These are phyloP conservation scores for Timandra comae DNA, from an alignment of 2,888 invertebrate species.

Conservation along the genomic window DNA sequence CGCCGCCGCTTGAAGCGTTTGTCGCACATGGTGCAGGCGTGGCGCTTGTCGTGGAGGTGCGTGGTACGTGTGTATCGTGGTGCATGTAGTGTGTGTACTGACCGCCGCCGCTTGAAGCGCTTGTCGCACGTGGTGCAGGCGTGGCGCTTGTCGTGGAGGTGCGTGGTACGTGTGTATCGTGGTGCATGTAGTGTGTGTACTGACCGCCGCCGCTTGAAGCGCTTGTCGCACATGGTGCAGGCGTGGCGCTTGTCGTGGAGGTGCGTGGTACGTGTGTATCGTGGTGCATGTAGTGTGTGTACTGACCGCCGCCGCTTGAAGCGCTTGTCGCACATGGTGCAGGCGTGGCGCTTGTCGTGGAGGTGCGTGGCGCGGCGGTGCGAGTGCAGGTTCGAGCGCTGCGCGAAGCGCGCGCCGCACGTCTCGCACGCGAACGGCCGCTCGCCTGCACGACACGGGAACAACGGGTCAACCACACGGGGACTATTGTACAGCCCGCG, in stretches of 20 bases:
- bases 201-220: constrained; percentile 89
- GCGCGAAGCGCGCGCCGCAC: constrained; percentile 87
- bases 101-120: constrained; percentile 88
- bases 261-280: constrained; percentile 89
- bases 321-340: constrained; percentile 82
- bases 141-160: constrained; percentile 84
- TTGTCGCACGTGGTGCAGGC: constrained; percentile 87
- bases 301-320: constrained; percentile 80
- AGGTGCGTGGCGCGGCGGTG: constrained; percentile 88
- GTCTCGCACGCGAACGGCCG: constrained; percentile 87
- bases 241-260: constrained; percentile 83
- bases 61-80: constrained; percentile 88
- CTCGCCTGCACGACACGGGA: constrained; percentile 69
- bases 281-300: too few relatives aligned
- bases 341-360: constrained; percentile 84
- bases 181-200: too few relatives aligned
- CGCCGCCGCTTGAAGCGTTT: constrained; percentile 83
- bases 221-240: constrained; percentile 86
- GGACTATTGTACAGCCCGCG: too few relatives aligned
- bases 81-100: constrained; percentile 86
- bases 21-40: constrained; percentile 82
- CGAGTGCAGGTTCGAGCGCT: constrained; percentile 87
- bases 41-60: constrained; percentile 85
- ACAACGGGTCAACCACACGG: too few relatives aligned
- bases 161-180: constrained; percentile 88